These are phyloP conservation scores for Pithys albifrons DNA, from an alignment of 2,113 vertebrate species.

Conservation along the genomic window DNA sequence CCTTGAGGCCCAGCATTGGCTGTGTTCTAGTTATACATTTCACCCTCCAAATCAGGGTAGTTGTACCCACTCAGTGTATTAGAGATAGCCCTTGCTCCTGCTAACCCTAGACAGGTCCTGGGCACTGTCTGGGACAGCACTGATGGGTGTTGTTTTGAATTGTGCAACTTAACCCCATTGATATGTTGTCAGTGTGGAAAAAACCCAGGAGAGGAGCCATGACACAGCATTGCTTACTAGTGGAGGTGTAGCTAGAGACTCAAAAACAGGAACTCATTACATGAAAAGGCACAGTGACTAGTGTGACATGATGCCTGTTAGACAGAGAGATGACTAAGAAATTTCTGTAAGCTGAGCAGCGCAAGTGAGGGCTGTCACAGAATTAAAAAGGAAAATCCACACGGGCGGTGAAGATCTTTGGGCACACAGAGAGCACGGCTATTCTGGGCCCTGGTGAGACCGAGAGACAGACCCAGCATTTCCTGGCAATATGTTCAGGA, in stretches of 20 bases:
- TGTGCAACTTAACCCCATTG: not conserved
- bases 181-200: not conserved
- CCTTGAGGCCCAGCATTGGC: fast-evolving
- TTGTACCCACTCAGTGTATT: not conserved
- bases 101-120: not conserved
- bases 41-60: not conserved
- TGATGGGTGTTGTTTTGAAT: not conserved
- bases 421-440: not conserved
- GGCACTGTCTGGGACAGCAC: fast-evolving
- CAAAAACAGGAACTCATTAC: not conserved
- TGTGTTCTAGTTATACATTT: not conserved
- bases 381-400: not conserved
- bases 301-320: not conserved
- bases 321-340: not conserved
- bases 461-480: not conserved
- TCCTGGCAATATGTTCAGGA: not conserved
- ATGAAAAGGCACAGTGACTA: fast-evolving
- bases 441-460: not conserved
- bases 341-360: not conserved
- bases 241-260: not conserved
- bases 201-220: not conserved
- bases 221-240: not conserved
- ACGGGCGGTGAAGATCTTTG: not conserved
- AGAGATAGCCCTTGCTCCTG: not conserved
- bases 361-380: not conserved